Base-by-base conservation (phyloP, 1,140 invertebrate genomes). In the Diabrotica virgifera region DNA sequence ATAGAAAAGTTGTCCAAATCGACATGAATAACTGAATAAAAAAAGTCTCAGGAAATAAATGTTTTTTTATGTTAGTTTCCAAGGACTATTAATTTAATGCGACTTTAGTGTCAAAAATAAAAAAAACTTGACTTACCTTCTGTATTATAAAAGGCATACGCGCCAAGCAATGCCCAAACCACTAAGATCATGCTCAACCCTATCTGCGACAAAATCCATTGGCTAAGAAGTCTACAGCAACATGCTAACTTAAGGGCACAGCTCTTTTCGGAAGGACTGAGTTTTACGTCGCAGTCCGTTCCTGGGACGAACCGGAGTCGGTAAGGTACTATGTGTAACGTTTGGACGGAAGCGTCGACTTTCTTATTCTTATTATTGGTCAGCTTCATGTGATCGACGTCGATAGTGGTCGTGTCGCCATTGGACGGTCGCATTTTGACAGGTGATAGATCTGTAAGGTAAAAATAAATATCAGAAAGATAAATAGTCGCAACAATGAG, bases 151-250 rank as follows among this genome's bases (percentile, higher is more conserved):
- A 87, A 86, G 0, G 83, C 82, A 0, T 79, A 78, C 5, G 86
- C 85, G 24, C 85, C 85, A 0, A 83, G 72, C 10, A 87, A 69
- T 0, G 83, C 80, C 86, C 86, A 87, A 6, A 81, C 68, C 0
- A 81, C 69, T 10, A 87, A 71, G 0, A 86, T 74, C 67, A 81
- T 79, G 2, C 80, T 76, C 5, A 87, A 72, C 35, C 85, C 85
- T 55, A 75, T 67, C 68, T 82, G 81, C 35, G 79, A 80, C 36
- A 82, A 69, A 10, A 79, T 63, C 75, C 78, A 77, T 62, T 80
- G 76, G 55, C 78, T 77, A 7, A 80, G 11, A 10, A 74, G 64
- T 65, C 69, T 69, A 57, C 74, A 73, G 38, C 68, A 73, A 61
- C 77, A 75, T 59, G 69, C 66, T 10, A 72, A 59, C 64, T 67